Base-by-base conservation (phyloP, 2,888 invertebrate species). In the Gari tellinella region DNA sequence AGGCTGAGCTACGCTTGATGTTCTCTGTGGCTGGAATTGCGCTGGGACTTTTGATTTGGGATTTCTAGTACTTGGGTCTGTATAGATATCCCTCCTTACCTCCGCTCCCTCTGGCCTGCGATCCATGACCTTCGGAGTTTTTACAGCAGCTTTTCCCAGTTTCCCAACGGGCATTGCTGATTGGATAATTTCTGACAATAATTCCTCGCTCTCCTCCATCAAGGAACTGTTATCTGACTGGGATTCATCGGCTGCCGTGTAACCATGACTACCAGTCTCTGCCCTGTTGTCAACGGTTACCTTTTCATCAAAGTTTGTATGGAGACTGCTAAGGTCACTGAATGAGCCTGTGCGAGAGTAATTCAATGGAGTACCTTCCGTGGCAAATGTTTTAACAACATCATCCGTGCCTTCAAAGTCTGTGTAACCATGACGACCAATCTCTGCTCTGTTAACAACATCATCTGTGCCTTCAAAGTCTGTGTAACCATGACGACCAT, bases 331-430 rank as follows among this genome's bases (percentile, higher is more conserved):
- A 64, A 97, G 94, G 85, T 96, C 96, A 92, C 97, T 97, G 60
- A 97, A 94, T 90, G 97, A 97, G 38, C 97, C 97, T 26, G 95
- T 95, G 19, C 95, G 94, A 0, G 97, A 97, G 93, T 96, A 96
- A 90, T 95, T 96, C 21, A 96, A 94, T 0, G 97, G 97, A 0
- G 97, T 97, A 81, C 96, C 95, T 92, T 97, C 97, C 87, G 96
- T 96, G 86, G 96, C 95, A 92, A 96, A 97, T 25, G 95, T 95
- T 10, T 95, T 94, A 67, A 94, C 88, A 89, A 94, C 94, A 90
- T 95, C 95, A 38, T 90, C 73, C 21, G 53, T 49, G 19, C 41
- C 63, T 38, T 72, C 68, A 66, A 61, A 72, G 25, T 65, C 57
- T 37, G 48, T 62, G n/a, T n/a, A n/a, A n/a, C n/a, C n/a, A n/a